Conservation (phyloP, 1,140 invertebrate species). For the Saccostrea cuccullata region DNA sequence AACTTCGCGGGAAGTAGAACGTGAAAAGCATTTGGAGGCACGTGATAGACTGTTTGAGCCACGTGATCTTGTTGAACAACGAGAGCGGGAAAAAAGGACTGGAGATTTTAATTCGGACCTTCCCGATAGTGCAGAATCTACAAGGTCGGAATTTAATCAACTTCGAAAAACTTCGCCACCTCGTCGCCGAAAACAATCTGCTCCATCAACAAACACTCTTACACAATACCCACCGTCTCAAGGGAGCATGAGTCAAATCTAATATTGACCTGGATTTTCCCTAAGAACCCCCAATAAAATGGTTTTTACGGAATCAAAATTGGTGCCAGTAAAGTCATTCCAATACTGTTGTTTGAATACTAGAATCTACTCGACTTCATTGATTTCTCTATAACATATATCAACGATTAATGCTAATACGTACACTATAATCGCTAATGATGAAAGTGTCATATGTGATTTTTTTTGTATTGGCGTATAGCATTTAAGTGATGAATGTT, state of each 20-base stretch:
- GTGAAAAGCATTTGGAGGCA: constrained; percentile 15
- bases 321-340: constrained; percentile 27
- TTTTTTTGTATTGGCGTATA: not conserved
- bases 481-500: constrained; percentile 16
- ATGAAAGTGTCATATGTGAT: not conserved
- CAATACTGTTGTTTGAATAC: constrained; percentile 23
- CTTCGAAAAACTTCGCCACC: constrained; percentile 42
- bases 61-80: constrained; percentile 18
- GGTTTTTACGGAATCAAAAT: not conserved
- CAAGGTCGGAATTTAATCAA: constrained; percentile 49
- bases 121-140: constrained; percentile 28
- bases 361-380: not conserved
- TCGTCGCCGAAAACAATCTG: constrained; percentile 39
- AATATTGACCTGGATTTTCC: constrained; percentile 1
- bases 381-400: not conserved
- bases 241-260: constrained; percentile 33
- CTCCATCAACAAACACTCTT: constrained; percentile 40
- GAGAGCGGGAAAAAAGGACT: constrained; percentile 4
- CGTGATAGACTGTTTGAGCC: constrained; percentile 26
- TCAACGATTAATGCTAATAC: constrained; percentile 15
- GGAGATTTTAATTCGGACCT: not conserved
- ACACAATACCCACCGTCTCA: constrained; percentile 26
- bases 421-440: constrained; percentile 8
- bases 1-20: constrained; percentile 5
- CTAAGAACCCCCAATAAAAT: not conserved